Evolutionary conservation across 2,797 vertebrate genomes (phyloP).

Genomic region (Pangasius sanitwongsei): DNA sequence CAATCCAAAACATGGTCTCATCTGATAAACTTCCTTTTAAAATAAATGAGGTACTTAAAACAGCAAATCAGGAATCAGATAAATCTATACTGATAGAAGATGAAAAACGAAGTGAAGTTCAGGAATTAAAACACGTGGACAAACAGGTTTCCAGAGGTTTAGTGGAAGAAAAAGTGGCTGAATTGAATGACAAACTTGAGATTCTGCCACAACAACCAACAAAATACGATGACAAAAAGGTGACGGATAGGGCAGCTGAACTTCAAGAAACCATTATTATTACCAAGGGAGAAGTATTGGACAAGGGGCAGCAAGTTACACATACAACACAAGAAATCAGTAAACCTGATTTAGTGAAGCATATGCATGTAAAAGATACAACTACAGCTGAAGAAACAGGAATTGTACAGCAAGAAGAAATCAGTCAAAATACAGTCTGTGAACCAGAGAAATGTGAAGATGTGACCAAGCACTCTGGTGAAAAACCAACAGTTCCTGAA

Average conservation of each 20-base stretch:
- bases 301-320: neutral
- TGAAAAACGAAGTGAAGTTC: neutral
- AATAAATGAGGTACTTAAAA: neutral
- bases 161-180: constrained; percentile 6
- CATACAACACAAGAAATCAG: constrained; percentile 6
- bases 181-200: constrained; percentile 19
- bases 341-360: constrained; percentile 10
- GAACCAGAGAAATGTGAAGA: constrained; percentile 21
- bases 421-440: constrained; percentile 21
- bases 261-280: constrained; percentile 32
- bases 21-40: constrained; percentile 16
- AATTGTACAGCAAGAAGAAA: constrained; percentile 38
- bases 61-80: constrained; percentile 13
- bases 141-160: neutral
- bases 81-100: neutral
- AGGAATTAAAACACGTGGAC: constrained; percentile 8
- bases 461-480: constrained; percentile 11
- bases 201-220: constrained; percentile 6
- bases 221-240: constrained; percentile 20
- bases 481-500: neutral
- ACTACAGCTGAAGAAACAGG: constrained; percentile 19
- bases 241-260: constrained; percentile 33
- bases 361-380: constrained; percentile 19
- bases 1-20: neutral
- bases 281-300: constrained; percentile 1